Evolutionary conservation across 2,888 invertebrate species (phyloP).

Genomic region (Tribolium freemani): DNA sequence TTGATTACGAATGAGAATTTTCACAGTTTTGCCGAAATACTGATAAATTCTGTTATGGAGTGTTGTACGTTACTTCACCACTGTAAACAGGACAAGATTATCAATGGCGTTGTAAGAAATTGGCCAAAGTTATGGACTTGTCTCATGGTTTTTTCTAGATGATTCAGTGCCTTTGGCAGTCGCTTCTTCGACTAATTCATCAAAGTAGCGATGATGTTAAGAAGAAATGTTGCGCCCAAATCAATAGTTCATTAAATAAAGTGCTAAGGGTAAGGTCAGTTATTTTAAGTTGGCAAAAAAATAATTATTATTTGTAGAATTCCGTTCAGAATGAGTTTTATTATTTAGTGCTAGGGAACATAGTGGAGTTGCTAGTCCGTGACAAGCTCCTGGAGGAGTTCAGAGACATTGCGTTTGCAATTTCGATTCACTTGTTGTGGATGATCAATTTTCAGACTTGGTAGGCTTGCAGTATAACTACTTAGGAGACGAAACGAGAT

Average conservation of each 20-base stretch:
- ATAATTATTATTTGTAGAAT: conserved; percentile 12
- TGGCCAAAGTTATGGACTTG: not conserved
- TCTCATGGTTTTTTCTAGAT: conserved; percentile 43
- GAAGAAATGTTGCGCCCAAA: conserved; percentile 39
- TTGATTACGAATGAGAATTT: conserved; percentile 56
- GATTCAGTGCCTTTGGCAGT: conserved; percentile 54
- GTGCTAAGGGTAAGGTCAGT: conserved; percentile 42
- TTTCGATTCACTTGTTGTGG: not conserved
- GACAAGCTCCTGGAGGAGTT: not conserved
- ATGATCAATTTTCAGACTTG: not conserved
- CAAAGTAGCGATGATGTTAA: conserved; percentile 32
- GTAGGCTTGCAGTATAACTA: not conserved
- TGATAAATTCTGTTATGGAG: conserved; percentile 56
- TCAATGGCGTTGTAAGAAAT: not conserved
- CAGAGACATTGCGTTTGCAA: conserved; percentile 4
- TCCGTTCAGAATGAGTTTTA: not conserved
- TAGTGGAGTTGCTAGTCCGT: not conserved
- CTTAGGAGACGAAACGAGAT: no score
- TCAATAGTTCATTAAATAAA: conserved; percentile 45
- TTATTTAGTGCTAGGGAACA: not conserved
- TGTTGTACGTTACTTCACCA: conserved; percentile 53
- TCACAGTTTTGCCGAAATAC: conserved; percentile 46
- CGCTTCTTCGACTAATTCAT: conserved; percentile 48
- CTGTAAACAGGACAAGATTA: conserved; percentile 40
- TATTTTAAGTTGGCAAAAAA: not conserved